Percentiles rank a stretch among this genome's conserved stretches.
These are phyloP conservation scores for Drosophila histrio DNA, from an alignment of 2,888 invertebrate species.

Conservation along the genomic window DNA sequence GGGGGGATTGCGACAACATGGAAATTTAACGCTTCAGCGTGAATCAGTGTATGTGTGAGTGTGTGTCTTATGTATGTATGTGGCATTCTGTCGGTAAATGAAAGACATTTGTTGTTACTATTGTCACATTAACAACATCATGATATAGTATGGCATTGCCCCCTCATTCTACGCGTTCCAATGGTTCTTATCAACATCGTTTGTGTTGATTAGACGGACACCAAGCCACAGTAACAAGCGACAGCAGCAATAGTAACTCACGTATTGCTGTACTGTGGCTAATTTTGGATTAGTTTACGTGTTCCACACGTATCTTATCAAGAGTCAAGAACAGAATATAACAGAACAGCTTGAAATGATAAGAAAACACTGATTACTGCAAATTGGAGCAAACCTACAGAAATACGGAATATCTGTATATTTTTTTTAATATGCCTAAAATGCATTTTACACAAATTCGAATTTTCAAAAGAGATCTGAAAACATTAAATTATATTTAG, in stretches of 20 bases:
- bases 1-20: conserved; percentile 50
- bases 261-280: conserved; percentile 33
- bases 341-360: not conserved
- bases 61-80: conserved; percentile 17
- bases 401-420: not conserved
- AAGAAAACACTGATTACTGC: conserved; percentile 9
- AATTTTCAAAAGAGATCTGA: not conserved
- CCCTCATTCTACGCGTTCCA: conserved; percentile 16
- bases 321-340: conserved; percentile 14
- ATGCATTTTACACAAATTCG: conserved; percentile 4
- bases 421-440: not conserved
- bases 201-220: conserved; percentile 47
- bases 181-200: conserved; percentile 40
- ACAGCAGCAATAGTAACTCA: conserved; percentile 8
- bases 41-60: conserved; percentile 22
- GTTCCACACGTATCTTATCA: conserved; percentile 61
- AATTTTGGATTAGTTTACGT: conserved; percentile 50
- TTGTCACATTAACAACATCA: conserved; percentile 52
- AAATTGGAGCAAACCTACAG: conserved; percentile 1
- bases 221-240: conserved; percentile 16
- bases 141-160: conserved; percentile 43
- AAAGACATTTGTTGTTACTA: conserved; percentile 50
- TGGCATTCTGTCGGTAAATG: conserved; percentile 30
- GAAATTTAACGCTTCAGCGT: conserved; percentile 60
- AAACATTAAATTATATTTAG: not conserved